Evolutionary conservation across 1,140 invertebrate species (phyloP).

Genomic region (Hetaerina americana): DNA sequence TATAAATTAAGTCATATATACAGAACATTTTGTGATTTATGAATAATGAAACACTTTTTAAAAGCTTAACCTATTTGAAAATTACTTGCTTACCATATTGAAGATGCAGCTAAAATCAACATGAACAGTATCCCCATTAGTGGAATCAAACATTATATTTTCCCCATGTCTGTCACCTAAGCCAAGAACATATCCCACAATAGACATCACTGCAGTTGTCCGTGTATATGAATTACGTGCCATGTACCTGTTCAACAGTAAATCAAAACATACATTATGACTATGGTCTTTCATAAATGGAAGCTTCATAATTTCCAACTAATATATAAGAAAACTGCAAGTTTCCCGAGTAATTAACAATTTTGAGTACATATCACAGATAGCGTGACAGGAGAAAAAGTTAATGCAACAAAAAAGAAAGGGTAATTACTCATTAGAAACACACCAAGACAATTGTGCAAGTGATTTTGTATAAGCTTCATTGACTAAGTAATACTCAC

Average conservation of each 20-base stretch:
- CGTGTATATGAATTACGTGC: slow-evolving; percentile 77
- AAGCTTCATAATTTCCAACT: neutral
- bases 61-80: too few relatives aligned
- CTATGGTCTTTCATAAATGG: neutral
- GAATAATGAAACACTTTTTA: too few relatives aligned
- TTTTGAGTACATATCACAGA: too few relatives aligned
- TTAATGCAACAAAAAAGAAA: too few relatives aligned
- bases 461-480: neutral
- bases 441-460: slow-evolving; percentile 2
- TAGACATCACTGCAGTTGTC: slow-evolving; percentile 93
- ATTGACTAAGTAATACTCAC: too few relatives aligned
- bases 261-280: neutral
- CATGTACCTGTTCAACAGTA: slow-evolving; percentile 51
- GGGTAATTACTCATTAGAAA: too few relatives aligned
- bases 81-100: slow-evolving; percentile 65
- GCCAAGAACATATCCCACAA: slow-evolving; percentile 94
- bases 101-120: slow-evolving; percentile 98
- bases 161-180: slow-evolving; percentile 96
- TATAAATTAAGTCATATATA: too few relatives aligned
- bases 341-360: too few relatives aligned
- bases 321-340: slow-evolving; percentile 8
- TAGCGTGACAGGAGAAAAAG: too few relatives aligned
- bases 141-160: slow-evolving; percentile 89
- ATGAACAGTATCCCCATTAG: slow-evolving; percentile 84
- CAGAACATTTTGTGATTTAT: too few relatives aligned